These are phyloP conservation scores for Gymnarchus niloticus DNA, from an alignment of 2,113 vertebrate genomes.

Conservation along the genomic window DNA sequence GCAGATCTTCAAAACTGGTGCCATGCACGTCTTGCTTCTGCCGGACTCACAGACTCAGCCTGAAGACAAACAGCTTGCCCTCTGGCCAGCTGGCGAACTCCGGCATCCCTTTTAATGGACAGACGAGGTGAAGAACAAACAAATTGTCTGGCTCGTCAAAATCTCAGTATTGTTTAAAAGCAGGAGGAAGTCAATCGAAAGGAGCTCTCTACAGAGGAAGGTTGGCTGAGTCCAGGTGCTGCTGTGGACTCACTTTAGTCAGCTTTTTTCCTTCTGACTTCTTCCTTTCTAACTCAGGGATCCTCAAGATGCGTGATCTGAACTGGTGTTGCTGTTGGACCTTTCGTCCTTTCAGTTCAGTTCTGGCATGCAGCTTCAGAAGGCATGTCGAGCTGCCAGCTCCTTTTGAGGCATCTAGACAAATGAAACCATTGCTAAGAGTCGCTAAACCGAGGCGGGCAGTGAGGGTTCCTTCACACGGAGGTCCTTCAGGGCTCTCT, in stretches of 20 bases:
- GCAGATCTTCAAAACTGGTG: background rate
- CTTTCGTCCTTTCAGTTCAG: constrained; percentile 37
- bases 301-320: constrained; percentile 23
- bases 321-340: constrained; percentile 24
- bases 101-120: background rate
- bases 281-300: background rate
- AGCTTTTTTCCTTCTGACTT: background rate
- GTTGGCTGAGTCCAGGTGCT: background rate
- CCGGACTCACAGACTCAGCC: background rate
- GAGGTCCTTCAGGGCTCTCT: background rate
- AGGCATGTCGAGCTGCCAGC: constrained; percentile 43
- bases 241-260: background rate
- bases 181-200: background rate
- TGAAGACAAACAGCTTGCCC: background rate
- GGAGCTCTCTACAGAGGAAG: background rate
- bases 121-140: background rate
- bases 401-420: constrained; percentile 50
- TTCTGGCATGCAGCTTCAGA: constrained; percentile 50
- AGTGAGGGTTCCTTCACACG: background rate
- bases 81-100: background rate
- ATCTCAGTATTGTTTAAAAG: background rate
- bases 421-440: constrained; percentile 48
- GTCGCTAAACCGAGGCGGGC: constrained; percentile 39
- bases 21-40: background rate
- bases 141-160: background rate